Evolutionary conservation across 2,888 invertebrate genomes (phyloP).

Genomic region (Polyommatus iphigenia): DNA sequence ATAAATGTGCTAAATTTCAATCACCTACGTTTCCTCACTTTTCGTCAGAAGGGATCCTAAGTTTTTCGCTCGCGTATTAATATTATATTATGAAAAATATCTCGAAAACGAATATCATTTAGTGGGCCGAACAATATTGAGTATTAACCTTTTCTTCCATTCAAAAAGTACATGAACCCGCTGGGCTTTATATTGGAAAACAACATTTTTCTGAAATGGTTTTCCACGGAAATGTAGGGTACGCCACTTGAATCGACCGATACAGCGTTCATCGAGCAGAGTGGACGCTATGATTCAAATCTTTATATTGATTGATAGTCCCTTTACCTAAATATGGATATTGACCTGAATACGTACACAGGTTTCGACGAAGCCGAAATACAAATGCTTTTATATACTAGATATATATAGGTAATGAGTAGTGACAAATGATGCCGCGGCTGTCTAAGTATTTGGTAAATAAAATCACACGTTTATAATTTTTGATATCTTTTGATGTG

Average conservation of each 20-base stretch:
- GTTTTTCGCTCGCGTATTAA: too few relatives aligned
- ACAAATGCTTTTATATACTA: background rate
- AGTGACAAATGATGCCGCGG: too few relatives aligned
- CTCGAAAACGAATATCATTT: background rate
- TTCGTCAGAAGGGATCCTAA: too few relatives aligned
- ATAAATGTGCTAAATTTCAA: too few relatives aligned
- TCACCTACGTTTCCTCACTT: too few relatives aligned
- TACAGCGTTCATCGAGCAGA: conserved; percentile 2
- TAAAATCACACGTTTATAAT: too few relatives aligned
- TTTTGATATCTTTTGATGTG: too few relatives aligned
- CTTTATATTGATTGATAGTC: background rate
- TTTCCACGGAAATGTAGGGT: conserved; percentile 1
- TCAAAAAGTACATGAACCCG: background rate
- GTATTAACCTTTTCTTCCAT: background rate
- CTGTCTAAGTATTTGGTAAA: too few relatives aligned
- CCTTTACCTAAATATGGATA: background rate
- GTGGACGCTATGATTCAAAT: conserved; percentile 9
- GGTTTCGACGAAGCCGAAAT: background rate
- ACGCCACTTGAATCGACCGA: conserved; percentile 4
- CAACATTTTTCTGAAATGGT: background rate
- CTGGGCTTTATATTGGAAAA: conserved; percentile 3
- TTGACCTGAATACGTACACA: background rate
- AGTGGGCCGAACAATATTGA: background rate
- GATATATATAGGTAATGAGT: too few relatives aligned
- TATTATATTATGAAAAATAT: background rate